These are phyloP conservation scores for Hiodon alosoides DNA, from an alignment of 2,113 vertebrate species.

Conservation along the genomic window DNA sequence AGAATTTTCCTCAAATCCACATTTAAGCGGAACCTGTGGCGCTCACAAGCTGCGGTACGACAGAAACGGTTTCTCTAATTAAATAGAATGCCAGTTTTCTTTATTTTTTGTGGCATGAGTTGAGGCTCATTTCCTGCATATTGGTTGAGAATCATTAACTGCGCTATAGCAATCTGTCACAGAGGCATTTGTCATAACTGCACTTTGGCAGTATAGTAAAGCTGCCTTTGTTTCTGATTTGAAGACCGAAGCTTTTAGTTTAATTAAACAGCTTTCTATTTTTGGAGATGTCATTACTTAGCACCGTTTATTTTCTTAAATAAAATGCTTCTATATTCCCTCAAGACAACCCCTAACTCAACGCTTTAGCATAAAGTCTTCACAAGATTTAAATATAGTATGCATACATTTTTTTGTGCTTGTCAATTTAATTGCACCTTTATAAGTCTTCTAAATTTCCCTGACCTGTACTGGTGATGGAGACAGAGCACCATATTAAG, in stretches of 20 bases:
- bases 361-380: neutral
- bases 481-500: too few relatives aligned
- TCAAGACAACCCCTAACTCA: conserved; percentile 1
- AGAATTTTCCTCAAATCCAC: too few relatives aligned
- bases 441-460: too few relatives aligned
- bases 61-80: neutral
- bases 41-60: too few relatives aligned
- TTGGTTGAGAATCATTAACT: conserved; percentile 31
- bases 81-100: conserved; percentile 14
- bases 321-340: conserved; percentile 21
- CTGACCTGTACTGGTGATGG: too few relatives aligned
- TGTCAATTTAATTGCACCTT: too few relatives aligned
- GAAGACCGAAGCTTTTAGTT: conserved; percentile 35
- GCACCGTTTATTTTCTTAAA: conserved; percentile 22
- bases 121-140: conserved; percentile 9
- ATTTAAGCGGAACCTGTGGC: too few relatives aligned
- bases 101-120: neutral
- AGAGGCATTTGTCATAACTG: conserved; percentile 53
- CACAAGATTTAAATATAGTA: conserved; percentile 11
- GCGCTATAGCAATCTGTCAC: conserved; percentile 54
- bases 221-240: conserved; percentile 48
- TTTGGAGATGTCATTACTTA: conserved; percentile 30
- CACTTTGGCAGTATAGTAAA: conserved; percentile 42
- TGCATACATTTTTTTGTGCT: neutral
- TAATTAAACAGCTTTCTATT: conserved; percentile 39